Base-by-base conservation (phyloP, 2,113 vertebrate species). In the Sylvilagus bachmani region DNA sequence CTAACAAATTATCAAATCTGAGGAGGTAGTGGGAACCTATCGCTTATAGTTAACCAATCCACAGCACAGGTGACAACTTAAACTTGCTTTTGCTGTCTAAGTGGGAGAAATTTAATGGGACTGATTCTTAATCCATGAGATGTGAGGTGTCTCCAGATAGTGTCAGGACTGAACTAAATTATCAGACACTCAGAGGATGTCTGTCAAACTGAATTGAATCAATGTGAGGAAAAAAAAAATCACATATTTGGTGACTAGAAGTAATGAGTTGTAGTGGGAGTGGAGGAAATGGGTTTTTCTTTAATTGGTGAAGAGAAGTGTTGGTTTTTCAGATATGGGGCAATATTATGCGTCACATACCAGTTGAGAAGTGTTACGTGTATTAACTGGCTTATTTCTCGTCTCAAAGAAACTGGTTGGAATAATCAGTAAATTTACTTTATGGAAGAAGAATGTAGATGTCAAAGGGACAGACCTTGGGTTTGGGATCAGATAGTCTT, bases 381-480 rank as follows among this genome's bases (percentile, higher is more conserved):
- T 29, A 55, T 58, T 62, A 89, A 67, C 24, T 67, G 27, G 74
- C 44, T 80, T 36, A 89, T 67, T 49, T 3, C 24, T 85, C 17
- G 31, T 49, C 29, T 33, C 22, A 44, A 69, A 82, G n/a, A 8
- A 33, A 90, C 36, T 16, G 92, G 64, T 86, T 61, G 9, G 36
- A 77, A 61, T 6, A 16, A 75, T 33, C 36, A 71, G 12, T 71
- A 64, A 21, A 13, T 8, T 71, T 62, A 91, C 17, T 88, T 69
- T 55, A 55, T 8, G 5, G 58, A 75, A 70, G 44, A 90, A 91
- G 38, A 91, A 86, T 94, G 79, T 66, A 31, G 71, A 94, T 7
- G 53, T 67, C 49, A 88, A 75, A 83, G 11, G 84, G 25, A n/a
- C 78, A 14, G 8, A 55, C 19, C 33, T n/a, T 70, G 19, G 1